phyloP scores from a whole-genome alignment of 2,888 invertebrate genomes.

The Criorhina ranunculi region DNA sequence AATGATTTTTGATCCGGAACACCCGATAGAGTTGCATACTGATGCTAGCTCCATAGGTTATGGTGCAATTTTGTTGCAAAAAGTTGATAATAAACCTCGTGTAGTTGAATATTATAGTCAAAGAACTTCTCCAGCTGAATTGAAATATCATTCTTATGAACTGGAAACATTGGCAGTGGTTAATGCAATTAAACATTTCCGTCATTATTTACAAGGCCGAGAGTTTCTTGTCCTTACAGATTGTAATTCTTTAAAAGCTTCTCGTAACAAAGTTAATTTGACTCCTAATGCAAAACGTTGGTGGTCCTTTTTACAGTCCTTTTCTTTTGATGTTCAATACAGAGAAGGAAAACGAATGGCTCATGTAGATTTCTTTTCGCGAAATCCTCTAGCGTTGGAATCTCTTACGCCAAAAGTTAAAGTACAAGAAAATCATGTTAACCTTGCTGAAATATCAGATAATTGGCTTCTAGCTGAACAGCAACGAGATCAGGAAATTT shows the following conservation, averaged over 20 bases:
- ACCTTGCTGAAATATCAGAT: slow-evolving; percentile 49
- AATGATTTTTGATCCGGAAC: no score
- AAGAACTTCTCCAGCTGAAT: slow-evolving; percentile 49
- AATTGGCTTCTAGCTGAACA: slow-evolving; percentile 49
- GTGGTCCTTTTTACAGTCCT: slow-evolving; percentile 62
- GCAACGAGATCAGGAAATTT: slow-evolving; percentile 18
- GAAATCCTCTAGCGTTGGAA: slow-evolving; percentile 15
- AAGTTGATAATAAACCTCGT: slow-evolving; percentile 35
- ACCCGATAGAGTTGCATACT: no score
- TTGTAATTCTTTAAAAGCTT: slow-evolving; percentile 56
- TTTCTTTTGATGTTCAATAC: slow-evolving; percentile 59
- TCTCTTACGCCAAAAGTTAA: no score
- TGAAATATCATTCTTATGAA: slow-evolving; percentile 67
- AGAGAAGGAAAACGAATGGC: slow-evolving; percentile 55
- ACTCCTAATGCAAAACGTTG: slow-evolving; percentile 55
- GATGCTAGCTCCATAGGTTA: slow-evolving; percentile 34
- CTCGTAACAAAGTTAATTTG: slow-evolving; percentile 46
- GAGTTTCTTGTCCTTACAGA: slow-evolving; percentile 63
- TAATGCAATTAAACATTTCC: slow-evolving; percentile 71
- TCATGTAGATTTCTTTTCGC: slow-evolving; percentile 39
- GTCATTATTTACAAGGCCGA: slow-evolving; percentile 62
- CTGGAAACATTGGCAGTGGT: slow-evolving; percentile 75
- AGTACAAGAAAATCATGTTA: no score
- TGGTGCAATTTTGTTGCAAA: slow-evolving; percentile 49
- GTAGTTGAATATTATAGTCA: slow-evolving; percentile 65